Conservation (phyloP, 1,140 invertebrate genomes). For the Bombus soroeensis region DNA sequence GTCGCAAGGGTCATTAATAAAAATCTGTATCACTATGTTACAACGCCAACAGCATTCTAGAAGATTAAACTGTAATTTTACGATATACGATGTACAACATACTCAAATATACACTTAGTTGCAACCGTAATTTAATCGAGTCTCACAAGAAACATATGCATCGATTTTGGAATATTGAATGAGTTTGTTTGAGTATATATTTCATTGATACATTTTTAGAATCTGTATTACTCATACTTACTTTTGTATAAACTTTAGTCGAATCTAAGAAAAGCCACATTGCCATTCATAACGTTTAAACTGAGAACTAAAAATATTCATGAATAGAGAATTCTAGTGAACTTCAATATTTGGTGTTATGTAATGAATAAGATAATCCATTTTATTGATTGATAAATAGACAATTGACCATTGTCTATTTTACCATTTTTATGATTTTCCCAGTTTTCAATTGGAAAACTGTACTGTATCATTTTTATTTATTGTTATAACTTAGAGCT, state of each 20-base stretch:
- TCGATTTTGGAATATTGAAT: not conserved
- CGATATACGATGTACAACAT: too few species aligned
- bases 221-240: not conserved
- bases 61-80: not conserved
- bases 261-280: not conserved
- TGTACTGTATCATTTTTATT: too few species aligned
- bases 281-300: not conserved
- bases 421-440: not conserved
- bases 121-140: not conserved
- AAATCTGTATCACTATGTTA: slow-evolving; percentile 7
- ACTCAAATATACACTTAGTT: not conserved
- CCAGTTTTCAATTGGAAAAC: too few species aligned
- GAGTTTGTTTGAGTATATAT: not conserved
- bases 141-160: not conserved
- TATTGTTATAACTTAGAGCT: too few species aligned
- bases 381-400: too few species aligned
- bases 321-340: not conserved
- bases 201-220: not conserved
- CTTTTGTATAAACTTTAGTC: not conserved
- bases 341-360: not conserved
- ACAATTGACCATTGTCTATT: not conserved
- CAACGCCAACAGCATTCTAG: not conserved
- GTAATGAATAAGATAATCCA: not conserved
- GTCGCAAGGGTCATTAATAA: not conserved
- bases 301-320: not conserved